phyloP scores from a whole-genome alignment of 2,797 vertebrate species.

The Sylvia borin region DNA sequence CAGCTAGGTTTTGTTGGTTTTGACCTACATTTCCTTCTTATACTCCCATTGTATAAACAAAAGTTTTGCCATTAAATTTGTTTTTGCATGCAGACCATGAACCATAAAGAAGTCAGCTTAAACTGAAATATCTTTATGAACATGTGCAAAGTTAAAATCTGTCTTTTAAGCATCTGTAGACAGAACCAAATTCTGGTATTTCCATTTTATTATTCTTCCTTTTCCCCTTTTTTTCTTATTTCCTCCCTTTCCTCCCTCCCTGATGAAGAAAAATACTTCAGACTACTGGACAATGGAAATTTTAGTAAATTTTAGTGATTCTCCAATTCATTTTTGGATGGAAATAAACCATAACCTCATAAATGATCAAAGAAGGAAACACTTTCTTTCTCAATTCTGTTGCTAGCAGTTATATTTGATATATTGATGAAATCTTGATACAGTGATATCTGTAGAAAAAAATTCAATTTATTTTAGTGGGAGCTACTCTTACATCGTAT shows the following conservation, averaged over 20 bases:
- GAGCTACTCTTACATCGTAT: not conserved
- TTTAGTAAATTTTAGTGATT: not conserved
- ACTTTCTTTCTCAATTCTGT: not conserved
- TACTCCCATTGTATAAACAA: not conserved
- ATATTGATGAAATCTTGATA: not conserved
- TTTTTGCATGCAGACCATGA: not conserved
- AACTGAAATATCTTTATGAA: not conserved
- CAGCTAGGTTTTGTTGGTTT: not conserved
- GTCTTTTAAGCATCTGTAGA: not conserved
- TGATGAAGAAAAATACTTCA: not conserved
- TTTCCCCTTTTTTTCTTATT: not conserved
- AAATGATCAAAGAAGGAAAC: not conserved
- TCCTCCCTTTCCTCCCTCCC: not conserved
- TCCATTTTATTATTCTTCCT: not conserved
- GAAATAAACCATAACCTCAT: not conserved
- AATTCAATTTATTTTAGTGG: not conserved
- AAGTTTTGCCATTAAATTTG: not conserved
- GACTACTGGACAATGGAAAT: not conserved
- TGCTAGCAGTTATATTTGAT: not conserved
- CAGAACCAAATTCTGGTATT: not conserved
- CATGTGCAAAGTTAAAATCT: not conserved
- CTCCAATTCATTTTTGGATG: not conserved
- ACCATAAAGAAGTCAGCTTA: not conserved
- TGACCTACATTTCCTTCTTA: not conserved
- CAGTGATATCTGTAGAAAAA: not conserved